Base-by-base conservation (phyloP, 2,888 invertebrate genomes). In the Gibbula magus region DNA sequence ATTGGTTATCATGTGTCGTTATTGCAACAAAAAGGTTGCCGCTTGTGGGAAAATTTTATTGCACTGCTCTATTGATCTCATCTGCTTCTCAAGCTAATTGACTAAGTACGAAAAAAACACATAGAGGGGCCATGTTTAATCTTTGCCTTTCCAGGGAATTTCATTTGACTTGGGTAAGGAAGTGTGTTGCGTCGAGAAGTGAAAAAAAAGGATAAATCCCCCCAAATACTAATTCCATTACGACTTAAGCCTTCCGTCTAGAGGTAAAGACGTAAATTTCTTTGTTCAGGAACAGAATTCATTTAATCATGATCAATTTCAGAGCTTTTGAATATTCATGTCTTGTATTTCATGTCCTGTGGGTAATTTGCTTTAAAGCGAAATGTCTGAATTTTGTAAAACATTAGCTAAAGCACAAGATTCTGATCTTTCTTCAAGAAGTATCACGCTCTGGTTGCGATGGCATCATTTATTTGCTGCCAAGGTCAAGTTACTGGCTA, bases 281-380 rank as follows among this genome's bases (percentile, higher is more conserved):
- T 61, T 61, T 61, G 61, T 61, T 61, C 61, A 61, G 29, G 61
- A 61, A 25, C 61, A 29, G 29, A 61, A 61, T 29, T 61, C 61
- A 61, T 61, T 61, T 61, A 29, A 61, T 61, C 61, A 61, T 61
- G 61, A 61, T 61, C 61, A 61, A 61, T 61, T 61, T 29, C 61
- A 16, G 61, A 25, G 25, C 13, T 25, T 61, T 25, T 61, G 61
- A 61, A 61, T 61, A 61, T 61, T 61, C 61, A 61, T 61, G 25
- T 45, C 45, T 45, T 45, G 45, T 45, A 45, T 45, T 45, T 45
- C 45, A 45, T 5, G 45, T 45, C 45, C 45, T 45, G 45, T 45
- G 45, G 45, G 45, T 45, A 45, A 45, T 45, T 45, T 45, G 8
- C 45, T 45, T 45, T 45, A 45, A 45, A 45, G 45, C 10, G 10